Percentiles rank a stretch among this genome's conserved stretches.
These are phyloP conservation scores for Phortica okadai DNA, from an alignment of 2,888 invertebrate genomes.

Conservation along the genomic window DNA sequence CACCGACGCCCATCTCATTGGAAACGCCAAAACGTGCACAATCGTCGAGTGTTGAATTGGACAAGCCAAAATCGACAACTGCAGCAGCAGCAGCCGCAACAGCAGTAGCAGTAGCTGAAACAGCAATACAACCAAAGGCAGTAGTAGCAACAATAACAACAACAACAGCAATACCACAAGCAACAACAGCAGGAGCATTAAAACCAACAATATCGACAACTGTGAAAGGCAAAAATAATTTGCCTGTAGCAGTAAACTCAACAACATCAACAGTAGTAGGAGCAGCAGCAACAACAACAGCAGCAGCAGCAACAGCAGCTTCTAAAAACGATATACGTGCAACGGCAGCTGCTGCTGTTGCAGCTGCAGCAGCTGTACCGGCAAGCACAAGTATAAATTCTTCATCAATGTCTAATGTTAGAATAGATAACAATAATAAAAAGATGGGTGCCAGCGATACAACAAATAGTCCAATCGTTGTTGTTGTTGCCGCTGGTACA, in stretches of 20 bases:
- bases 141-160: neutral
- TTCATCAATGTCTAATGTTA: constrained; percentile 47
- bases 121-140: neutral
- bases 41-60: neutral
- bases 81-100: constrained; percentile 41
- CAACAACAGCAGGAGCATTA: constrained; percentile 35
- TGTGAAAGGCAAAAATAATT: neutral
- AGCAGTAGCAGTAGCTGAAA: constrained; percentile 55
- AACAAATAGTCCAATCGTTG: constrained; percentile 15
- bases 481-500: neutral
- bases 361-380: neutral
- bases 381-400: constrained; percentile 12
- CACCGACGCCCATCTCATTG: constrained; percentile 60
- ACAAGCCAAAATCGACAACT: neutral
- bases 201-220: neutral
- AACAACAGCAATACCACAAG: constrained; percentile 33
- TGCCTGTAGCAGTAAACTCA: neutral
- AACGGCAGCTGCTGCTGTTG: neutral
- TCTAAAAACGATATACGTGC: constrained; percentile 17
- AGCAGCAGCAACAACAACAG: constrained; percentile 33
- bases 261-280: constrained; percentile 7
- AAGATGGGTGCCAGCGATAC: neutral
- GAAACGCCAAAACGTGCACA: neutral
- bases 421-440: neutral
- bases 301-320: constrained; percentile 32